Percentiles rank a stretch among this genome's conserved stretches.
Evolutionary conservation across 2,888 invertebrate genomes (phyloP).

Genomic region (Sminthurides aquaticus): DNA sequence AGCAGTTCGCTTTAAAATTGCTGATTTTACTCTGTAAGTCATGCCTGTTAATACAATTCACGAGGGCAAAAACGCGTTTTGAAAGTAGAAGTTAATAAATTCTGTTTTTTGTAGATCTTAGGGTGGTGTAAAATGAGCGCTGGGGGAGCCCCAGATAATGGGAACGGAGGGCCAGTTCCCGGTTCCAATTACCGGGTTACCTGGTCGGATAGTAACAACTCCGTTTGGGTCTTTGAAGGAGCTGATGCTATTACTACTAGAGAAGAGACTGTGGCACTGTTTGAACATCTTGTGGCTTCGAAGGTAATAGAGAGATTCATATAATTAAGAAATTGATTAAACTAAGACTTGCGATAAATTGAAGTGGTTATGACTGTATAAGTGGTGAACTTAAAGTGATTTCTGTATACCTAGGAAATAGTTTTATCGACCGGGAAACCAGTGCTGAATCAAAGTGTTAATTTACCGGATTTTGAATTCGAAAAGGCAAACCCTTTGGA

Average conservation of each 20-base stretch:
- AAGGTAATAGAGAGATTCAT: constrained; percentile 47
- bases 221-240: constrained; percentile 55
- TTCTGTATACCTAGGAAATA: constrained; percentile 36
- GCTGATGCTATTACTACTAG: constrained; percentile 53
- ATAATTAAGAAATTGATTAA: too few relatives aligned
- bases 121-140: neutral
- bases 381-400: neutral
- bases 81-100: neutral
- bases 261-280: constrained; percentile 52
- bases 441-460: constrained; percentile 36
- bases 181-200: constrained; percentile 28
- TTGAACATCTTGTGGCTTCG: constrained; percentile 52
- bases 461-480: constrained; percentile 52
- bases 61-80: too few relatives aligned
- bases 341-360: too few relatives aligned
- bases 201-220: constrained; percentile 56
- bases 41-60: too few relatives aligned
- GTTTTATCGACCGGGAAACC: constrained; percentile 30
- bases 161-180: too few relatives aligned
- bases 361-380: neutral
- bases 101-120: neutral
- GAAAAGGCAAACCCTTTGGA: constrained; percentile 50
- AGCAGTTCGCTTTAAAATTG: too few relatives aligned
- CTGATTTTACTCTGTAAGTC: too few relatives aligned
- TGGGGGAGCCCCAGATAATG: neutral